Evolutionary conservation across 1,140 invertebrate species (phyloP), one percentile per base, ranked within the genome.

Genomic region (Marisa cornuarietis): DNA sequence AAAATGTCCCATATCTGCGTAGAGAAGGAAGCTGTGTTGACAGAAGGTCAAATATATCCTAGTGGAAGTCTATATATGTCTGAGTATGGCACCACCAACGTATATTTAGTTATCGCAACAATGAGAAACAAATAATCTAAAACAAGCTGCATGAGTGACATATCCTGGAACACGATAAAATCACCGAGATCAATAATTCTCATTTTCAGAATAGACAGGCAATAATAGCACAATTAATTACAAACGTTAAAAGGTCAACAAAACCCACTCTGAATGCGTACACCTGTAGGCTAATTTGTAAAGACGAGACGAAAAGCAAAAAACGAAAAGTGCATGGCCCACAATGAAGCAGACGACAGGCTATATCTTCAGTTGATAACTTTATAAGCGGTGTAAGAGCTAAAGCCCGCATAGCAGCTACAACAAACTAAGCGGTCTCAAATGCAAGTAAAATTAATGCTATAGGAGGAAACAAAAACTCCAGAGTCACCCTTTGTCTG

Each of bases 401-500:
- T 49, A 75, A 18, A 75, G 10, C 4, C 6, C 26, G 20, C 26
- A 75, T 58, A 75, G 10, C 10, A 75, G 26, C 10, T 49, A 75
- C 42, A 75, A 75, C 52, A 7, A 10, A 18, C 26, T 49, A 18
- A 75, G 52, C 42, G 20, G 52, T 10, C 6, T 49, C 42, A 75
- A n/a, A 75, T 58, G 52, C 26, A 22, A 75, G 52, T 58, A 75
- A 49, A 22, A 75, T 49, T 58, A 75, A 75, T 58, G 52, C 11
- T 63, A 76, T 52, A 7, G 0, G 54, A n/a, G 58, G 54, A 24
- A 8, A 76, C 11, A 3, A 76, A 24, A 61, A 24, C 18, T 58
- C 4, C 54, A 58, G 11, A 11, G 54, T 76, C 51, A n/a, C 71
- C n/a, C 42, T 52, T 49, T n/a, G 49, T 24, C 71, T 24, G 8